A percentile compares a stretch with the other conserved stretches of the same genome.
These are phyloP conservation scores for Athalia circularis DNA, from an alignment of 2,888 invertebrate genomes.

Conservation along the genomic window DNA sequence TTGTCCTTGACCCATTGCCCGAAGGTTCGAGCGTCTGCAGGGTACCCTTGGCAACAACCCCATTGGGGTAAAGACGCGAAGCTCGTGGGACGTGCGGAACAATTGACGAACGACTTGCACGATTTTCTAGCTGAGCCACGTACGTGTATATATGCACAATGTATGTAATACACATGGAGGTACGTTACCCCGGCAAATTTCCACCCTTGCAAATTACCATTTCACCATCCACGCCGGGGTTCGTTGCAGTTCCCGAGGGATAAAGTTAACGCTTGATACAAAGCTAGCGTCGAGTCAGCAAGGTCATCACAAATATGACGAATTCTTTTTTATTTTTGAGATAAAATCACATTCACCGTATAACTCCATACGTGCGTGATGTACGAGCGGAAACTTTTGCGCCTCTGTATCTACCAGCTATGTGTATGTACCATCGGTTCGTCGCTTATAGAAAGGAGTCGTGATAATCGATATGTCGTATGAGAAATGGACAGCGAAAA, in stretches of 20 bases:
- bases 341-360: not conserved
- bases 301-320: not conserved
- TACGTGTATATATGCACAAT: not conserved
- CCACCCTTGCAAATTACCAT: no score
- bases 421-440: not conserved
- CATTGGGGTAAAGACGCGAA: conserved; percentile 16
- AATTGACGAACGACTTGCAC: conserved; percentile 24
- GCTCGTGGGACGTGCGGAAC: conserved; percentile 11
- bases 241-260: no score
- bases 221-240: no score
- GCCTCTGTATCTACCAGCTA: not conserved
- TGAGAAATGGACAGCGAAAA: conserved; percentile 14
- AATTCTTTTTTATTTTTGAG: not conserved
- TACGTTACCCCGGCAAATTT: no score
- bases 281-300: no score
- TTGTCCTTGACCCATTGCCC: conserved; percentile 29
- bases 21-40: not conserved
- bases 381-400: not conserved
- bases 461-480: conserved; percentile 17
- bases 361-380: not conserved
- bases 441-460: not conserved
- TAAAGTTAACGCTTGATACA: no score
- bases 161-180: not conserved
- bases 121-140: not conserved
- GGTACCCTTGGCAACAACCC: conserved; percentile 36